phyloP scores from a whole-genome alignment of 2,888 invertebrate genomes.

The Quadroppia sp. region DNA sequence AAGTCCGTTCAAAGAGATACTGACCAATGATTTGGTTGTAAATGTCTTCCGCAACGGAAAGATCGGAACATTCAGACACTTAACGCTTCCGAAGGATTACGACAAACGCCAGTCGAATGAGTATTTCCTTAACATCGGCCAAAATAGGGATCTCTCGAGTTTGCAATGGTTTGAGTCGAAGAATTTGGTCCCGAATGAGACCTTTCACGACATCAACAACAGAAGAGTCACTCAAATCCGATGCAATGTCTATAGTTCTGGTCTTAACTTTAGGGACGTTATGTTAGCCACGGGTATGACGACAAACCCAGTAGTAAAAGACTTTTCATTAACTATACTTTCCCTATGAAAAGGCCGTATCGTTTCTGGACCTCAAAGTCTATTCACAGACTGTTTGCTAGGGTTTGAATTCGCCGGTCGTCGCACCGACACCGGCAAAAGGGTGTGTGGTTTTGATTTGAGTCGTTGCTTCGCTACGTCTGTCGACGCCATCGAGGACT shows the following conservation, averaged over 20 bases:
- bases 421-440: slow-evolving; percentile 64
- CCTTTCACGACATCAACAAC: slow-evolving; percentile 53
- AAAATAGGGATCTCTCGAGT: slow-evolving; percentile 89
- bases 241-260: slow-evolving; percentile 54
- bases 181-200: slow-evolving; percentile 57
- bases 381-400: slow-evolving; percentile 76
- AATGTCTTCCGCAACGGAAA: slow-evolving; percentile 14
- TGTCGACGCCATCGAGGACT: slow-evolving; percentile 64
- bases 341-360: slow-evolving; percentile 60
- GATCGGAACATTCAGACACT: slow-evolving; percentile 49
- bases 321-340: too few species aligned
- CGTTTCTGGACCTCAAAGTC: neutral
- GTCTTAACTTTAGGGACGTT: slow-evolving; percentile 61
- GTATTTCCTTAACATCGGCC: slow-evolving; percentile 87
- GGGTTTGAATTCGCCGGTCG: slow-evolving; percentile 85
- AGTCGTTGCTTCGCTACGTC: slow-evolving; percentile 82
- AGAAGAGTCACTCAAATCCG: slow-evolving; percentile 63
- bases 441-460: slow-evolving; percentile 90
- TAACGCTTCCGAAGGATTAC: neutral
- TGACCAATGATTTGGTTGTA: slow-evolving; percentile 14
- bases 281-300: slow-evolving; percentile 97
- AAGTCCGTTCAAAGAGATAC: neutral
- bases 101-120: slow-evolving; percentile 58
- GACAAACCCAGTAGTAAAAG: too few species aligned
- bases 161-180: slow-evolving; percentile 89